Base-by-base conservation (phyloP, 2,113 vertebrate genomes). In the Lophochroa leadbeateri region DNA sequence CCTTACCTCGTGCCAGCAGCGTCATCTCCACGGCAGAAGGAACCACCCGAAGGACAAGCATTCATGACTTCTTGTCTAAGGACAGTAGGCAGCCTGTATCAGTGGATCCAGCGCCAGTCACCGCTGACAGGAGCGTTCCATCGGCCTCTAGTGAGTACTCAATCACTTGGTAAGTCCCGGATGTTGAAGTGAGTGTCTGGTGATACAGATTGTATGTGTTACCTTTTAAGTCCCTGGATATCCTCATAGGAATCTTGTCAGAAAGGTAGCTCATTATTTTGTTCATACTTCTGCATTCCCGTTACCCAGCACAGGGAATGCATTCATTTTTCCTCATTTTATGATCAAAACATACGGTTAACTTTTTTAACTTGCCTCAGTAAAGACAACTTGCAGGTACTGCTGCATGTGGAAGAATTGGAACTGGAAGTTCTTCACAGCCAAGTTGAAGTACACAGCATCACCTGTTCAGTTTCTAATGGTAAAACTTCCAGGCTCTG, bases 11-110 rank as follows among this genome's bases (percentile, higher is more conserved):
- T 11, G 99, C 99, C 91, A 99, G 99, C 98, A 99, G 98, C 27
- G 99, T 99, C 86, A 99, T 99, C 95, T 99, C 99, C 95, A 99
- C 99, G 1, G 99, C 99, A 0, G 99, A 99, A 97, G 99, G 99
- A 80, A 98, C 98, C 92, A 99, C 98, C 6, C 98, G 99, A 77
- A 99, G 99, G 96, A 99, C 99, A 71, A 99, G 99, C 98, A 99
- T 99, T 98, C 99, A 99, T 53, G 99, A 99, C 92, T 98, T 99
- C 98, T 98, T 99, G 95, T 99, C 98, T 53, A 99, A 99, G 98
- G 99, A 99, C 98, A 98, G 90, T 97, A 98, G 99, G 68, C 98
- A 98, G 21, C 99, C 99, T 8, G 95, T 99, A 46, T 99, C 99
- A 6, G 98, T 99, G 67, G 99, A 99, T 79, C 93, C 98, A 17